These are phyloP conservation scores for Sceliomorpha sp. DNA, from an alignment of 2,888 invertebrate genomes.

Conservation along the genomic window DNA sequence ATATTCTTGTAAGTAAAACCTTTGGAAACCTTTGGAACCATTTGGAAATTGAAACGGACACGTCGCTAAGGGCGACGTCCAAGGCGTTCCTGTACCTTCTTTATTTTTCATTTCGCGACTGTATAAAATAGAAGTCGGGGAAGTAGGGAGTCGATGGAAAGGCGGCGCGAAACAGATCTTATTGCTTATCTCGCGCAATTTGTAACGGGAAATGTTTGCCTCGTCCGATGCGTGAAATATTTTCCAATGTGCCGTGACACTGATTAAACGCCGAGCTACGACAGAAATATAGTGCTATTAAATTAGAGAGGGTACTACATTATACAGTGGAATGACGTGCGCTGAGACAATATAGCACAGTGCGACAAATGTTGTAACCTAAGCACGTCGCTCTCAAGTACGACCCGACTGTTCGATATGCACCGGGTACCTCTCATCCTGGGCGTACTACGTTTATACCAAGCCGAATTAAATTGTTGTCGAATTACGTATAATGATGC, in stretches of 20 bases:
- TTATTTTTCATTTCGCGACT: too few relatives aligned
- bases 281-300: constrained; percentile 53
- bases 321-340: constrained; percentile 50
- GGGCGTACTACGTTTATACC: constrained; percentile 38
- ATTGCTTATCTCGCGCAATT: constrained; percentile 31
- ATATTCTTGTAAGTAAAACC: too few relatives aligned
- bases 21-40: too few relatives aligned
- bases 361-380: constrained; percentile 53
- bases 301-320: constrained; percentile 52
- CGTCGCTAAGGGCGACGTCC: too few relatives aligned
- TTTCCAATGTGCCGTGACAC: constrained; percentile 37
- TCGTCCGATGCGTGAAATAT: constrained; percentile 39
- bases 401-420: constrained; percentile 49
- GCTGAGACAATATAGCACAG: constrained; percentile 47
- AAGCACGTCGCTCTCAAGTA: constrained; percentile 53
- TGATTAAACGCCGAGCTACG: constrained; percentile 42
- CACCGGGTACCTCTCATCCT: constrained; percentile 41
- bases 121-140: too few relatives aligned
- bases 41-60: too few relatives aligned
- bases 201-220: constrained; percentile 3
- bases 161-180: not conserved
- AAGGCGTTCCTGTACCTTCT: too few relatives aligned
- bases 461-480: constrained; percentile 46
- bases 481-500: constrained; percentile 38
- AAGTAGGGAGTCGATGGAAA: too few relatives aligned